A percentile compares a stretch with the other conserved stretches of the same genome.
These are phyloP conservation scores for Xiphorhynchus elegans DNA, from an alignment of 2,113 vertebrate species.

Conservation along the genomic window DNA sequence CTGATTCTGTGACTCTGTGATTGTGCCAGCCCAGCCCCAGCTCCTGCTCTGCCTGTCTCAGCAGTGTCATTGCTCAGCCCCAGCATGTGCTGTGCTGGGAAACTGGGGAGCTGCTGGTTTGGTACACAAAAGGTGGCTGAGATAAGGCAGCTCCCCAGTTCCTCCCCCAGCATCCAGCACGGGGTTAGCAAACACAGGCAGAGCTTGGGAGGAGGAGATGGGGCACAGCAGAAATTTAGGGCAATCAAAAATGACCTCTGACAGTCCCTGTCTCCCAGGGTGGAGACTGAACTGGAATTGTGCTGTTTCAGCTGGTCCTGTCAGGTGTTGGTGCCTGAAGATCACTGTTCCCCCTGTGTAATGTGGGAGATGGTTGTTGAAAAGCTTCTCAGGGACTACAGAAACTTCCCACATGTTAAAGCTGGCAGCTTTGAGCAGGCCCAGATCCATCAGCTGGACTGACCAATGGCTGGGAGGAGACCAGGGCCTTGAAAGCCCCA, in stretches of 20 bases:
- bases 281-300: neutral
- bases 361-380: neutral
- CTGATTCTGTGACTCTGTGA: neutral
- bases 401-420: accelerated
- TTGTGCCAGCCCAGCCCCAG: neutral
- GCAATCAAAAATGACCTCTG: accelerated
- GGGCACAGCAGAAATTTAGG: neutral
- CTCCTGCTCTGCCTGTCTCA: neutral
- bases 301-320: neutral
- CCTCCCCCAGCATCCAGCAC: neutral
- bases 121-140: neutral
- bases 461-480: neutral
- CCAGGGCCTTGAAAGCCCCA: neutral
- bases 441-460: neutral
- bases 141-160: neutral
- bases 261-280: neutral
- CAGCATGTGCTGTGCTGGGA: accelerated
- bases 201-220: neutral
- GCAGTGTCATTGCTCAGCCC: neutral
- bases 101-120: accelerated
- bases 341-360: neutral
- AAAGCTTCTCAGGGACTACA: neutral
- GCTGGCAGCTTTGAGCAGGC: neutral
- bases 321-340: neutral
- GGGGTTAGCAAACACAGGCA: neutral